Conservation (phyloP, 2,888 invertebrate genomes). For the Agrypnus murinus region DNA sequence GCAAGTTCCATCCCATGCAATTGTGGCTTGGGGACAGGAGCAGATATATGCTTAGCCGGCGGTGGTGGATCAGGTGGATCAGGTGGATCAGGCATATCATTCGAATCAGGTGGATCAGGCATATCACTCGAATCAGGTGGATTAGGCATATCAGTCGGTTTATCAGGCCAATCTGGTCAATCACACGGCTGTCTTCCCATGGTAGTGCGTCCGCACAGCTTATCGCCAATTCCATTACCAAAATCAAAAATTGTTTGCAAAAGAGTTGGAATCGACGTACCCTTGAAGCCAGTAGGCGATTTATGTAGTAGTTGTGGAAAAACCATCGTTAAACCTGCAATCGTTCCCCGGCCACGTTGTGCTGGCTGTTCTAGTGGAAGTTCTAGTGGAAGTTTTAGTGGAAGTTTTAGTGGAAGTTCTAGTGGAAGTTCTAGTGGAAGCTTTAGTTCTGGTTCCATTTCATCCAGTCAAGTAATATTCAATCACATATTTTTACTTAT, state of each 20-base stretch:
- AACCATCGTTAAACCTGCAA: conserved; percentile 66
- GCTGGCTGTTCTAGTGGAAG: conserved; percentile 35
- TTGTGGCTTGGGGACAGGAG: conserved; percentile 62
- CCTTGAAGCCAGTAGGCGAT: conserved; percentile 61
- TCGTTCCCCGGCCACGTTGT: conserved; percentile 64
- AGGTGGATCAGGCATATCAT: no score
- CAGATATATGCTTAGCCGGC: conserved; percentile 56
- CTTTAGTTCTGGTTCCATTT: no score
- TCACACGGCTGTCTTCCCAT: conserved; percentile 56
- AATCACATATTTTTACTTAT: background rate
- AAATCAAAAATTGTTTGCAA: conserved; percentile 57
- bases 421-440: background rate
- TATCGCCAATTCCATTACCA: conserved; percentile 57
- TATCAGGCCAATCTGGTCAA: no score
- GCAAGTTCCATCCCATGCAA: conserved; percentile 34
- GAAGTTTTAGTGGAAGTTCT: no score
- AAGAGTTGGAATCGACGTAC: conserved; percentile 45
- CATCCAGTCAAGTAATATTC: background rate
- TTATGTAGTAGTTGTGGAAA: conserved; percentile 64
- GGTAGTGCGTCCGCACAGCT: conserved; percentile 64
- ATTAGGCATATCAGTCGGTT: no score
- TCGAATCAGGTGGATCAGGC: no score
- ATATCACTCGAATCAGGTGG: no score
- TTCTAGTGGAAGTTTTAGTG: no score
- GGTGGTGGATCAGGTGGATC: background rate